Evolutionary conservation across 1,140 invertebrate species (phyloP), one percentile per base, ranked within the genome.

Genomic region (Yoshiicerus persimilis): DNA sequence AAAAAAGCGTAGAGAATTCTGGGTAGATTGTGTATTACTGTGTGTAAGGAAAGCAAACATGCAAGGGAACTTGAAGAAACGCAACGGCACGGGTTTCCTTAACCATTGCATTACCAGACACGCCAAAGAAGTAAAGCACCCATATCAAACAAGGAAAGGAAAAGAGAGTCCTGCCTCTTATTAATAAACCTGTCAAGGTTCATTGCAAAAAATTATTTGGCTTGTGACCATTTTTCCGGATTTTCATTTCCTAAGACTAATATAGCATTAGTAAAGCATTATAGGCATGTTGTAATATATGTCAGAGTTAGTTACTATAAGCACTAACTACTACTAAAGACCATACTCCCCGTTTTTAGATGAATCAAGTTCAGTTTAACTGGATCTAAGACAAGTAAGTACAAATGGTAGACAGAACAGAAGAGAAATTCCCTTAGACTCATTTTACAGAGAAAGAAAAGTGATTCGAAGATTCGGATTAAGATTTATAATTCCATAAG

Each of bases 141-240:
- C 1, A 80, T 70, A 70, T 80, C 34, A 80, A 36, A 80, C 75
- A 34, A n/a, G 20, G 27, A 36, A 38, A 38, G n/a, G 75, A 77
- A 77, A 75, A 32, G 8, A 38, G 27, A 80, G 75, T 34, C 75
- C 75, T 30, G 66, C 66, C 66, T 70, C 66, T 80, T 80, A 80
- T 80, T 80, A 80, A 80, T 80, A 80, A 80, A 80, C 75, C 75
- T 80, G 75, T 80, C 75, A 80, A 80, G 75, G 75, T 80, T 80
- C 75, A 80, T 34, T 80, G 75, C 75, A 80, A 80, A 80, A 80
- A 80, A 80, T 80, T 80, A 80, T 80, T 80, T 80, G 75, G 75
- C 75, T 80, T 32, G 75, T 80, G 75, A 80, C 75, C 75, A 80
- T 80, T 80, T 80, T 80, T 80, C 75, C 38, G n/a, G 75, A 80